phyloP scores from a whole-genome alignment of 2,888 invertebrate species.

The Drosophila melanosoma region DNA sequence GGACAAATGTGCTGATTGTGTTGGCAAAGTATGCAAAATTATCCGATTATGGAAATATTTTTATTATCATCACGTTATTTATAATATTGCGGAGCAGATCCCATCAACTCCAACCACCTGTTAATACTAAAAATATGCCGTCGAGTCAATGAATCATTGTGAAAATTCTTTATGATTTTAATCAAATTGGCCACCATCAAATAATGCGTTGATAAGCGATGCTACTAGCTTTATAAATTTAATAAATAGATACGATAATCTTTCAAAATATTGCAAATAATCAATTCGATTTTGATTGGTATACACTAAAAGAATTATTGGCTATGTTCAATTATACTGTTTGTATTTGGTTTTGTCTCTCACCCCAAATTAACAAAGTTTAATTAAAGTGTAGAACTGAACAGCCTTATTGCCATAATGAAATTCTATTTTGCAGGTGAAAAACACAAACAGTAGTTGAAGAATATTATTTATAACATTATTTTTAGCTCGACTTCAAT shows the following conservation, averaged over 20 bases:
- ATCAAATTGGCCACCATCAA: conserved; percentile 46
- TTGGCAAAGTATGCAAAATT: neutral
- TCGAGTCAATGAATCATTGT: conserved; percentile 49
- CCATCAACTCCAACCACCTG: conserved; percentile 1
- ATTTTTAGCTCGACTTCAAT: conserved; percentile 54
- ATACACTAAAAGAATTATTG: conserved; percentile 24
- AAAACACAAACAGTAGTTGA: conserved; percentile 27
- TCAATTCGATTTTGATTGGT: conserved; percentile 30
- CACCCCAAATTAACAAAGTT: neutral
- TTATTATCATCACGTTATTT: conserved; percentile 25
- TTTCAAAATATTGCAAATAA: conserved; percentile 35
- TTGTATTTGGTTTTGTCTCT: neutral
- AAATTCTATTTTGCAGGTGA: conserved; percentile 22
- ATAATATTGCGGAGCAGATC: conserved; percentile 16
- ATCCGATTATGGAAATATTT: neutral
- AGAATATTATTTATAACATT: conserved; percentile 54
- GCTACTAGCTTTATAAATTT: conserved; percentile 57
- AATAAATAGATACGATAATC: conserved; percentile 14
- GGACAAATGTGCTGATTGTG: conserved; percentile 20
- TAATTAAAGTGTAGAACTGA: conserved; percentile 18
- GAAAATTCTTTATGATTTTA: conserved; percentile 48
- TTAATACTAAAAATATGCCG: conserved; percentile 8
- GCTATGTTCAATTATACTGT: neutral
- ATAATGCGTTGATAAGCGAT: conserved; percentile 67
- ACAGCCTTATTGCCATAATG: conserved; percentile 12